Conservation (phyloP, 2,113 vertebrate species). For the Ardeotis arabs region DNA sequence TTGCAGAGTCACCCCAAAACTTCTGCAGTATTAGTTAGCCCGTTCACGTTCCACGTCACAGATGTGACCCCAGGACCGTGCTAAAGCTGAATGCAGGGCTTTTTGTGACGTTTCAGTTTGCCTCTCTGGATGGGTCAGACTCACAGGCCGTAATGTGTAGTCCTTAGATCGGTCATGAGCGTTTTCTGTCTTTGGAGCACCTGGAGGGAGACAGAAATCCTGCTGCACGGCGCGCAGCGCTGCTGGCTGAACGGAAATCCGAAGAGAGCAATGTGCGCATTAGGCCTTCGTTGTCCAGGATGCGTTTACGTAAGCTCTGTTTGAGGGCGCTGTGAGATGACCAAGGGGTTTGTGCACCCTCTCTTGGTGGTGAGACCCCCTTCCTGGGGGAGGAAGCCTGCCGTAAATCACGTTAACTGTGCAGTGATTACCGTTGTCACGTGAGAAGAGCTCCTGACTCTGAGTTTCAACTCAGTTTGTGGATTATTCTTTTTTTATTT, state of each 20-base stretch:
- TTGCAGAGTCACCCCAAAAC: neutral
- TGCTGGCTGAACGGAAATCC: neutral
- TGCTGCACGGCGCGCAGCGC: neutral
- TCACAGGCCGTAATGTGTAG: neutral
- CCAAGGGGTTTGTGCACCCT: neutral
- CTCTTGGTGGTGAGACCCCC: neutral
- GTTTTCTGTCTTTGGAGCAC: neutral
- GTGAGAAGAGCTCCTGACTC: neutral
- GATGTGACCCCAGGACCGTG: neutral
- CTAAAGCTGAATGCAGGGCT: neutral
- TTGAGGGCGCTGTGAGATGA: neutral
- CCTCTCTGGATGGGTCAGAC: neutral
- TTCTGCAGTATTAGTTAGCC: neutral
- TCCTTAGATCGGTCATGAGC: neutral
- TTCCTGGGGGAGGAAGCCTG: neutral
- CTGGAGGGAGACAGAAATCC: neutral
- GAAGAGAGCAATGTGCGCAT: fast-evolving
- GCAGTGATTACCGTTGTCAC: neutral
- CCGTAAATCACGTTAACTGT: fast-evolving
- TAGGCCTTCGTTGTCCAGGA: fast-evolving
- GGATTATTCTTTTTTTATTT: neutral
- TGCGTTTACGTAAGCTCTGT: neutral
- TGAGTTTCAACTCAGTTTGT: neutral
- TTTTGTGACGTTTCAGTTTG: neutral
- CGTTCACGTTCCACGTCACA: fast-evolving